Conservation (phyloP, 2,797 vertebrate genomes). For the Siniperca obscura region DNA sequence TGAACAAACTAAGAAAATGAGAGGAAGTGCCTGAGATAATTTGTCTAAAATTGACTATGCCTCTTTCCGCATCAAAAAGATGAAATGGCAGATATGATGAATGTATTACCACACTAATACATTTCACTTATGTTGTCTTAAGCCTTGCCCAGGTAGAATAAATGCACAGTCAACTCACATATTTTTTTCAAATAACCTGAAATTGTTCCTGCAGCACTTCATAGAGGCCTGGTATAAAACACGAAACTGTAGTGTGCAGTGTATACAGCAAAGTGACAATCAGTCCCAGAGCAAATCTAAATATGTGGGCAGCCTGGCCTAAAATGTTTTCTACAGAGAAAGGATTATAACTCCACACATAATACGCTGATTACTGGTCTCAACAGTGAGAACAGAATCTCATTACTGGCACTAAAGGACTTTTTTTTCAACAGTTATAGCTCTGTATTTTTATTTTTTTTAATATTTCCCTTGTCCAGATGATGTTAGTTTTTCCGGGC, state of each 20-base stretch:
- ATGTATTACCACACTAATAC: not conserved
- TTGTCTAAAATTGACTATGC: not conserved
- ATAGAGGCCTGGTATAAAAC: not conserved
- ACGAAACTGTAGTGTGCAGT: not conserved
- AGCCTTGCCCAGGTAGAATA: not conserved
- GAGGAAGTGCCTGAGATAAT: not conserved
- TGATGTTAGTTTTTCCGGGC: not conserved
- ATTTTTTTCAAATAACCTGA: not conserved
- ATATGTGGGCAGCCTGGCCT: not conserved
- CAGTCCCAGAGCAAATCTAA: not conserved
- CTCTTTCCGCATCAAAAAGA: not conserved
- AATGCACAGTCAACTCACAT: not conserved
- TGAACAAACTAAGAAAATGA: slow-evolving; percentile 1
- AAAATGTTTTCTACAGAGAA: slow-evolving; percentile 6
- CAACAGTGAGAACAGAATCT: slow-evolving; percentile 3
- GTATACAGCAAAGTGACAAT: not conserved
- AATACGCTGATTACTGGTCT: not conserved
- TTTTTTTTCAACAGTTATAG: slow-evolving; percentile 13
- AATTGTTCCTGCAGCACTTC: not conserved
- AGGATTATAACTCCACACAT: not conserved
- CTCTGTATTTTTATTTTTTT: not conserved
- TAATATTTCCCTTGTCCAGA: not conserved
- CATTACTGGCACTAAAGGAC: not conserved
- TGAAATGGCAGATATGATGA: not conserved
- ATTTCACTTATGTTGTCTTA: not conserved